These are phyloP conservation scores for Buteo buteo DNA, from an alignment of 2,113 vertebrate genomes.

Conservation along the genomic window DNA sequence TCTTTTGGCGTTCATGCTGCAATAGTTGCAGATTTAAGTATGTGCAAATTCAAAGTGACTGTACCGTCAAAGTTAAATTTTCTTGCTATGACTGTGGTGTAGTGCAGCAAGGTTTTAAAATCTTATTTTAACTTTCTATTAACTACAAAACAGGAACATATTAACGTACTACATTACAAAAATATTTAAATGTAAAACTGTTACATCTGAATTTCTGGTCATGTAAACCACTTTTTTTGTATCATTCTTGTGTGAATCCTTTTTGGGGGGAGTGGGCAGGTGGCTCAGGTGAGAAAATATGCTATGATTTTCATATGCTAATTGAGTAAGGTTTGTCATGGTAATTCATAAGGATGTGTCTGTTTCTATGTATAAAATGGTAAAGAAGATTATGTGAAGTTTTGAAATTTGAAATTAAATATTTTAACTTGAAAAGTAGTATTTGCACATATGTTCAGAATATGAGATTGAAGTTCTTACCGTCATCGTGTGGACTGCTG, in stretches of 20 bases:
- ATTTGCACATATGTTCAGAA: background rate
- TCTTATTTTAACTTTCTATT: background rate
- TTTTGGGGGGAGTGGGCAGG: background rate
- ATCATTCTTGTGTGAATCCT: background rate
- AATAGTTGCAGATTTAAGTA: background rate
- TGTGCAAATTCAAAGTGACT: background rate
- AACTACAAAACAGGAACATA: background rate
- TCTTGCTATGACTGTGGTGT: background rate
- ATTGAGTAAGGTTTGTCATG: background rate
- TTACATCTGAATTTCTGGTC: background rate
- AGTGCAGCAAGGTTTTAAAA: background rate
- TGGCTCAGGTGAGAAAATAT: background rate
- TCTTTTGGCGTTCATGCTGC: background rate
- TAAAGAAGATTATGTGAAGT: background rate
- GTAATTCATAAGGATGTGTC: background rate
- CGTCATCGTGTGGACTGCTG: rapidly evolving
- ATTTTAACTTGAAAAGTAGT: background rate
- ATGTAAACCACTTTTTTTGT: background rate
- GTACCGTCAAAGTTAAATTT: background rate
- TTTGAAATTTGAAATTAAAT: background rate
- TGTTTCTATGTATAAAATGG: background rate
- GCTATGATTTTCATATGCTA: background rate
- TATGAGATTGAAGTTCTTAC: background rate
- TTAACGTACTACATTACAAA: background rate
- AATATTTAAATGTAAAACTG: background rate